Conservation (phyloP, 2,888 invertebrate species). For the Tetragonula carbonaria region DNA sequence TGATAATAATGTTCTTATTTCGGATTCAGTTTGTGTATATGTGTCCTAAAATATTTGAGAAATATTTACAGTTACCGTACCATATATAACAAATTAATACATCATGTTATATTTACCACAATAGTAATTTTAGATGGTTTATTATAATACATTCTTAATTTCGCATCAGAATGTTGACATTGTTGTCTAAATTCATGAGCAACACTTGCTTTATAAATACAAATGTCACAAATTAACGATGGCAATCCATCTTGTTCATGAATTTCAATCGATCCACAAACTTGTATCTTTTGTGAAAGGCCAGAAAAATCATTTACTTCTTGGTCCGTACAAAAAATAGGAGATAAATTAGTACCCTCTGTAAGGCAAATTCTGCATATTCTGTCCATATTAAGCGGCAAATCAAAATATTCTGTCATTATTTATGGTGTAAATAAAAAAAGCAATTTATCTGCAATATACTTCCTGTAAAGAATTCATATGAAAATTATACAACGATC, state of each 20-base stretch:
- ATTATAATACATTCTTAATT: constrained; percentile 79
- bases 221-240: constrained; percentile 80
- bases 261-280: constrained; percentile 81
- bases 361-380: constrained; percentile 81
- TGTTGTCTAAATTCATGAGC: constrained; percentile 82
- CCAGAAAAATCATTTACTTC: constrained; percentile 73
- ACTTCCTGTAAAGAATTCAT: constrained; percentile 44
- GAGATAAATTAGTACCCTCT: constrained; percentile 78
- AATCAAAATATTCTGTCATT: constrained; percentile 78
- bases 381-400: constrained; percentile 79
- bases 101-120: constrained; percentile 66
- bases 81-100: constrained; percentile 1
- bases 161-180: constrained; percentile 81
- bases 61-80: not conserved
- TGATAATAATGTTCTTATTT: constrained; percentile 73
- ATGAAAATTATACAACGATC: constrained; percentile 19
- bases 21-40: constrained; percentile 79
- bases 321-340: constrained; percentile 79
- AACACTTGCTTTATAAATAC: constrained; percentile 81
- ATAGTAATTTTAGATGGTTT: constrained; percentile 77
- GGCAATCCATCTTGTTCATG: constrained; percentile 82
- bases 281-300: constrained; percentile 79
- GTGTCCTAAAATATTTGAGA: constrained; percentile 75
- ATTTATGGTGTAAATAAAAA: constrained; percentile 50
- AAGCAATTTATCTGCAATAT: constrained; percentile 20